Evolutionary conservation across 2,797 vertebrate genomes (phyloP), one percentile per base, ranked within the genome.

Genomic region (Enteromius unitaeniatus): DNA sequence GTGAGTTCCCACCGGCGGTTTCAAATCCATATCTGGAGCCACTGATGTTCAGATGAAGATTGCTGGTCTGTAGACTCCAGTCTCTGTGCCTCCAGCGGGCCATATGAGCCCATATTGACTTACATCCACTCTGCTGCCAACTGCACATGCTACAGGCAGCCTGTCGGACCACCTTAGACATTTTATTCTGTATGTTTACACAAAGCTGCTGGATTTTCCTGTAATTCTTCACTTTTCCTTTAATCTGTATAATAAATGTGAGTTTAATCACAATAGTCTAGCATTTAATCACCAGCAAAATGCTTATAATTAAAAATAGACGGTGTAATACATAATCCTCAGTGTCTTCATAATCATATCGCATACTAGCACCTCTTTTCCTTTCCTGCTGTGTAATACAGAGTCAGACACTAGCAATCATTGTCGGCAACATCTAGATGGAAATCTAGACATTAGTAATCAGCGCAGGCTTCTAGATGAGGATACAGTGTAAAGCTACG

Each of bases 391-490:
- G 40, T 84, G 82, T 84, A 84, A 78, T 78, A 84, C 82, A 78
- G 51, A 84, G 75, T 84, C 74, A 78, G 75, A 78, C 82, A 84
- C 75, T 62, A 84, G 82, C 82, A 84, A 78, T 78, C 75, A 83
- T 15, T 17, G 81, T 68, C 62, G 74, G 73, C 73, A 78, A 45
- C 73, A 60, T 69, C 64, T 77, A 53, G 82, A 77, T 69, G 64
- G 49, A 69, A 78, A 77, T 83, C 82, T 83, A 83, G 82, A 83
- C 82, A 47, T 89, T 89, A 85, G 37, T 84, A 89, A 89, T 90
- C 67, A 87, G 88, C 91, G 92, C 92, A 92, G 82, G 90, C 87
- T 89, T 87, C 83, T 91, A 89, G 91, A 93, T 91, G 92, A 93
- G 89, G 80, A 85, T 42, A 88, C 86, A 74, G 86, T 91, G 89